Percentiles rank a stretch among this genome's conserved stretches.
phyloP scores from a whole-genome alignment of 2,888 invertebrate species.

The Leucania comma region DNA sequence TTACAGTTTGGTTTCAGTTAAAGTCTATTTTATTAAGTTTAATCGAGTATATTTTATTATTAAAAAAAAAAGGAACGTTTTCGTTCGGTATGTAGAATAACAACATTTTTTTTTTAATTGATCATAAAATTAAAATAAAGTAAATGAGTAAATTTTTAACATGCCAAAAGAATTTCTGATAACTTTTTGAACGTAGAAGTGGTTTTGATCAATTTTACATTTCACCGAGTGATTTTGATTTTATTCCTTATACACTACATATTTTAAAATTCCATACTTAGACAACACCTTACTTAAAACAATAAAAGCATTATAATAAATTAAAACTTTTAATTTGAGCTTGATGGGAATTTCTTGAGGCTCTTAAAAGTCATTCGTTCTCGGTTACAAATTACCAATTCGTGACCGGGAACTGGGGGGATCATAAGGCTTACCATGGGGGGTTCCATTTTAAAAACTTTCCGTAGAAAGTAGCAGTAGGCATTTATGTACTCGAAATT shows the following conservation, averaged over 20 bases:
- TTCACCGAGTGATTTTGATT: too few relatives aligned
- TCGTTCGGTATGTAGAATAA: too few relatives aligned
- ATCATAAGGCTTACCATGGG: conserved; percentile 19
- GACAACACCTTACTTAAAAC: conserved; percentile 2
- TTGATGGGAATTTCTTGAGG: conserved; percentile 46
- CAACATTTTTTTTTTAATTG: too few relatives aligned
- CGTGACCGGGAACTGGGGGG: conserved; percentile 45
- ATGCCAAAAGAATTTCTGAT: too few relatives aligned
- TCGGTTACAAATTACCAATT: conserved; percentile 46
- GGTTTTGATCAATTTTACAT: too few relatives aligned
- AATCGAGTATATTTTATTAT: too few relatives aligned
- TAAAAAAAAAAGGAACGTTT: too few relatives aligned
- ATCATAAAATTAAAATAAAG: too few relatives aligned
- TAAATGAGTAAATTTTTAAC: too few relatives aligned
- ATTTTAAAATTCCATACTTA: neutral
- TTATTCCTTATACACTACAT: neutral
- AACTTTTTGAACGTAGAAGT: too few relatives aligned
- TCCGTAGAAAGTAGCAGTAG: neutral
- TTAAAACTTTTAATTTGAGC: conserved; percentile 53
- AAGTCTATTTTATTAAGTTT: too few relatives aligned
- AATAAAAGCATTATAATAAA: conserved; percentile 32
- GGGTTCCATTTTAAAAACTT: conserved; percentile 1
- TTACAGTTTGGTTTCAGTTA: too few relatives aligned
- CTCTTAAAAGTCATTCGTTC: conserved; percentile 41
- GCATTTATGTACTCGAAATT: conserved; percentile 11